Evolutionary conservation across 2,888 invertebrate species (phyloP).

Genomic region (Meghimatium bilineatum): DNA sequence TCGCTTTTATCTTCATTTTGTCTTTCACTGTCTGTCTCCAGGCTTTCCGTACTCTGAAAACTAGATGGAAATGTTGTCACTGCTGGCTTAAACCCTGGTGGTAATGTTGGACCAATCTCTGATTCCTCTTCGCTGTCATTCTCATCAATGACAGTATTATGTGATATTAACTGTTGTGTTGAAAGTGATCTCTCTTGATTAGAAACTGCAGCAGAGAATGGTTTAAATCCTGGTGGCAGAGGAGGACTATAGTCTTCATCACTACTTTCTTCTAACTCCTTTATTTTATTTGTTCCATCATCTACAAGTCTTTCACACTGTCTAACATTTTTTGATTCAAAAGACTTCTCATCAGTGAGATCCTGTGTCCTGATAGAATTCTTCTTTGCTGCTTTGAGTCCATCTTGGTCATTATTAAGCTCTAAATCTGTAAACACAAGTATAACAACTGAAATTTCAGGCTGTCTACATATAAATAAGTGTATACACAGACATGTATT

Average conservation of each 20-base stretch:
- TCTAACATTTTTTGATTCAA: constrained; percentile 14
- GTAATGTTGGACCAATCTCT: constrained; percentile 63
- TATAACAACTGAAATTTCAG: neutral
- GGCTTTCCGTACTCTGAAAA: constrained; percentile 11
- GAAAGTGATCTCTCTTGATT: neutral
- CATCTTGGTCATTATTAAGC: neutral
- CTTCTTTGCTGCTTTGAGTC: neutral
- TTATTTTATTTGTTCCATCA: neutral
- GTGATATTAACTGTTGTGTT: constrained; percentile 25
- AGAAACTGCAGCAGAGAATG: neutral
- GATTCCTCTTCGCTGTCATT: constrained; percentile 72
- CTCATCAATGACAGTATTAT: constrained; percentile 68
- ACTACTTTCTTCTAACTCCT: constrained; percentile 70
- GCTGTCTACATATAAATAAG: neutral
- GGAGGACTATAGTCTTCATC: constrained; percentile 67
- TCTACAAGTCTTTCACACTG: too few relatives aligned
- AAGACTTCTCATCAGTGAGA: constrained; percentile 19
- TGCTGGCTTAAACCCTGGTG: constrained; percentile 45
- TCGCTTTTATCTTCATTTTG: constrained; percentile 54
- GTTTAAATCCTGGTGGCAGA: constrained; percentile 56
- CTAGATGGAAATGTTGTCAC: neutral
- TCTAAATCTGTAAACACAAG: constrained; percentile 9
- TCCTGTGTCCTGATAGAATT: neutral
- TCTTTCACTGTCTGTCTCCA: neutral
- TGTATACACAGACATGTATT: too few relatives aligned